Percentiles rank a stretch among this genome's conserved stretches.
Conservation (phyloP, 2,113 vertebrate genomes). For the Centropus bengalensis region DNA sequence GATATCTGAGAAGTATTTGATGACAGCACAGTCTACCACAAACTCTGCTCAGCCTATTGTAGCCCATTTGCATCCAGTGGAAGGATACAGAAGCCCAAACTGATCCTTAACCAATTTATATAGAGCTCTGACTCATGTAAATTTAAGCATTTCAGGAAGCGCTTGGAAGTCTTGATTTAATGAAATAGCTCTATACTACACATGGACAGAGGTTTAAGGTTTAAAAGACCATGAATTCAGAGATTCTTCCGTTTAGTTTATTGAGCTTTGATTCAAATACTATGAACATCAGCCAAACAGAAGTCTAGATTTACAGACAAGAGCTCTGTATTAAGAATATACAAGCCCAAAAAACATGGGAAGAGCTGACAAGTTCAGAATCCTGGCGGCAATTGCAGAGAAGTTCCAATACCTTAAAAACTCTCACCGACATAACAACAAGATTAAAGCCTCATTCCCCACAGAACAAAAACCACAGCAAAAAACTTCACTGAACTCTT, state of each 20-base stretch:
- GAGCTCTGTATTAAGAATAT: not conserved
- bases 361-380: not conserved
- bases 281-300: not conserved
- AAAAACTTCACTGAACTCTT: not conserved
- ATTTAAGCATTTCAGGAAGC: not conserved
- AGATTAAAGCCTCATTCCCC: not conserved
- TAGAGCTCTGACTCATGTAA: not conserved
- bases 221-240: not conserved
- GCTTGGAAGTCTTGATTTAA: not conserved
- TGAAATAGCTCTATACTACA: not conserved
- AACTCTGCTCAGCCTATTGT: not conserved
- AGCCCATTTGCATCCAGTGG: not conserved
- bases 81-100: not conserved
- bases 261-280: not conserved
- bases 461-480: not conserved
- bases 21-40: not conserved
- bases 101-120: not conserved
- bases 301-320: not conserved
- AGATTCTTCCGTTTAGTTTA: not conserved
- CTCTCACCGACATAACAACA: not conserved
- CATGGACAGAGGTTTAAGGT: not conserved
- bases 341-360: not conserved
- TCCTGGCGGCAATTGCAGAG: not conserved
- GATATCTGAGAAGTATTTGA: not conserved
- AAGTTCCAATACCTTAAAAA: not conserved